Percentiles rank a stretch among this genome's conserved stretches.
These are phyloP conservation scores for Amphimedon queenslandica DNA, from an alignment of 37 sponge, comb jelly and placozoan genomes.

Conservation along the genomic window DNA sequence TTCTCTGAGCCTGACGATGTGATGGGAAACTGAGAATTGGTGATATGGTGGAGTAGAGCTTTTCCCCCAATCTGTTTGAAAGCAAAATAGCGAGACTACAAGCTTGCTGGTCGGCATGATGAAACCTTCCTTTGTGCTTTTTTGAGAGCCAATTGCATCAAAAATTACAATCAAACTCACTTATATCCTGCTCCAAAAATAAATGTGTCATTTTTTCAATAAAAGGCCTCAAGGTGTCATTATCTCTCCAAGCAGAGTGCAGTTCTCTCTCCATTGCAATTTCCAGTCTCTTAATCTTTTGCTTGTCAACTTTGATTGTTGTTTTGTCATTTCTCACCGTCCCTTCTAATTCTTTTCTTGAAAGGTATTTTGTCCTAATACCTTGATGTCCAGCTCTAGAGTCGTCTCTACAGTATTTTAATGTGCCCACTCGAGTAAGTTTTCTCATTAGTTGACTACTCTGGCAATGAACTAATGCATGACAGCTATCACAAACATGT, in stretches of 20 bases:
- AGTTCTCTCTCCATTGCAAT: no score
- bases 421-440: no score
- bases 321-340: no score
- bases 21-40: slow-evolving; percentile 9
- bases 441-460: no score
- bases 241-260: slow-evolving; percentile 20
- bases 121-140: slow-evolving; percentile 5
- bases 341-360: no score
- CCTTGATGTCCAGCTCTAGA: no score
- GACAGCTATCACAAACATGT: no score
- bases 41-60: slow-evolving; percentile 4
- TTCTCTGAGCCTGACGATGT: slow-evolving; percentile 10
- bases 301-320: no score
- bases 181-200: not conserved
- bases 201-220: not conserved
- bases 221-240: not conserved
- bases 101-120: slow-evolving; percentile 26
- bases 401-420: no score
- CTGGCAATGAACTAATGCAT: no score
- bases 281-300: no score
- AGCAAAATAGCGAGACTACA: slow-evolving; percentile 6
- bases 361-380: no score
- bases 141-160: slow-evolving; percentile 20
- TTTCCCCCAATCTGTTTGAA: slow-evolving; percentile 19
- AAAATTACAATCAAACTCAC: slow-evolving; percentile 6